Percentiles rank a stretch among this genome's conserved stretches.
Conservation (phyloP, 2,888 invertebrate genomes). For the Drosophila acutilabella region DNA sequence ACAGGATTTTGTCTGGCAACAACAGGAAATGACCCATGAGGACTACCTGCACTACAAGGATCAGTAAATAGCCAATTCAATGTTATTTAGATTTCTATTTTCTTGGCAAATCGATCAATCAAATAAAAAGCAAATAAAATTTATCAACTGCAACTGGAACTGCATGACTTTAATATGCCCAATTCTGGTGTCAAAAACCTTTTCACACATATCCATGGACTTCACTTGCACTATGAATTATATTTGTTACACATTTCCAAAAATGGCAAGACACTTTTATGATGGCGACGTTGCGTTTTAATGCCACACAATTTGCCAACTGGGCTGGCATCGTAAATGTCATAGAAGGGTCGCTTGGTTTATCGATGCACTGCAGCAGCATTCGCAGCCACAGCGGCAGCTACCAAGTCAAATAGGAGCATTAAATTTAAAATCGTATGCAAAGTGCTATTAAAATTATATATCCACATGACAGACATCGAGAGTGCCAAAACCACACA, state of each 20-base stretch:
- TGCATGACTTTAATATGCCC: not conserved
- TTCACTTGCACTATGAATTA: constrained; percentile 53
- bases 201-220: constrained; percentile 55
- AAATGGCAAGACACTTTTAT: constrained; percentile 58
- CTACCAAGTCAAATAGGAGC: constrained; percentile 1
- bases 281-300: constrained; percentile 65
- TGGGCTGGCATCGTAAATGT: constrained; percentile 45
- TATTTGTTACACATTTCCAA: constrained; percentile 62
- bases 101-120: constrained; percentile 1
- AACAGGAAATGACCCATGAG: constrained; percentile 8
- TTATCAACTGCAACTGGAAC: not conserved
- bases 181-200: constrained; percentile 46
- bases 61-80: not conserved
- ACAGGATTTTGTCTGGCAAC: constrained; percentile 29
- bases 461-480: constrained; percentile 34
- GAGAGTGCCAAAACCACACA: constrained; percentile 48
- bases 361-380: constrained; percentile 62
- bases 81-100: not conserved
- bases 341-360: constrained; percentile 40
- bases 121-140: constrained; percentile 5
- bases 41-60: constrained; percentile 22
- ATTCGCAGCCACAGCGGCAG: not conserved
- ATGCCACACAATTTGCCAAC: constrained; percentile 65
- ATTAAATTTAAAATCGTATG: constrained; percentile 70
- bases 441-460: constrained; percentile 71